phyloP scores from a whole-genome alignment of 1,140 invertebrate genomes.

The Calosoma granatense region DNA sequence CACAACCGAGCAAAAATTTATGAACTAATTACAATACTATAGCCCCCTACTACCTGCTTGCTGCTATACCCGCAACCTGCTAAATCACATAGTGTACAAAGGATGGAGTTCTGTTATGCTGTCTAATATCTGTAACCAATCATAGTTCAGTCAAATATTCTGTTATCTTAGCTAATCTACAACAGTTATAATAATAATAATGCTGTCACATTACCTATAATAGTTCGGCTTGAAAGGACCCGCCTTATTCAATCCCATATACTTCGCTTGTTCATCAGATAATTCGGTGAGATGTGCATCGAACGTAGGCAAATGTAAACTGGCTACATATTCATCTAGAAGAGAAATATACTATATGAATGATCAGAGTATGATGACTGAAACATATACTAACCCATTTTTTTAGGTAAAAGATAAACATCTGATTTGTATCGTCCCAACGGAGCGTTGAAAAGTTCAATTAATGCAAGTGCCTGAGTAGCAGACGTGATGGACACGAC shows the following conservation, averaged over 20 bases:
- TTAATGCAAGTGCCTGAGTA: slow-evolving; percentile 89
- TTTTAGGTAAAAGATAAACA: slow-evolving; percentile 95
- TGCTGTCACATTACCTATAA: slow-evolving; percentile 70
- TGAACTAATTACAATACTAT: too few species aligned
- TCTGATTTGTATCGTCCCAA: slow-evolving; percentile 90
- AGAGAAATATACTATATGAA: slow-evolving; percentile 11
- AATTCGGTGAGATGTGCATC: slow-evolving; percentile 95
- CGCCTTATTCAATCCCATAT: slow-evolving; percentile 93
- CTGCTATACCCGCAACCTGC: background rate
- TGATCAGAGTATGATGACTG: background rate
- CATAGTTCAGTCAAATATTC: too few species aligned
- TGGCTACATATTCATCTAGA: slow-evolving; percentile 93
- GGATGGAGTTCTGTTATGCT: background rate
- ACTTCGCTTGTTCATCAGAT: slow-evolving; percentile 94
- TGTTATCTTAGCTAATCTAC: too few species aligned
- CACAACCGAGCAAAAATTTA: background rate
- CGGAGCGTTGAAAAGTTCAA: slow-evolving; percentile 94
- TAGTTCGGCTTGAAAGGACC: slow-evolving; percentile 98
- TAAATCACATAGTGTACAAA: background rate
- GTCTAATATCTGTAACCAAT: background rate
- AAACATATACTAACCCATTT: slow-evolving; percentile 67
- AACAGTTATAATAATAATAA: too few species aligned
- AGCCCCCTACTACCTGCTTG: background rate
- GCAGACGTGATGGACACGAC: slow-evolving; percentile 92
- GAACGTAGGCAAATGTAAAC: slow-evolving; percentile 89